Evolutionary conservation across 35 echinoderm and acorn worm species (phyloP).

Genomic region (Holothuria glaberrima): DNA sequence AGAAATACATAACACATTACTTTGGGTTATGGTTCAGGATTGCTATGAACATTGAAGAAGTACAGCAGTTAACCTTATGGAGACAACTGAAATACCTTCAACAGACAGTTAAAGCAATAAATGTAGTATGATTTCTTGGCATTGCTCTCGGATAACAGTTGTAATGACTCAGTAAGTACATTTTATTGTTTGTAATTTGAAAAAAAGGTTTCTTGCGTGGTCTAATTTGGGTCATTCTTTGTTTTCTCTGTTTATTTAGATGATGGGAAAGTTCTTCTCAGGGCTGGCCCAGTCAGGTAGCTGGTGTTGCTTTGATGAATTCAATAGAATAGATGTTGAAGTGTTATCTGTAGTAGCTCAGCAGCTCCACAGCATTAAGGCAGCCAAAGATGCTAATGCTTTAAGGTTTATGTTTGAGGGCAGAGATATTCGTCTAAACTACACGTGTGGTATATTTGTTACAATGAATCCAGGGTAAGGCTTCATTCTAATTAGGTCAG

Average conservation of each 20-base stretch:
- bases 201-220: no score
- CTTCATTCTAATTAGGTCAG: not conserved
- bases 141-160: no score
- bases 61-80: not conserved
- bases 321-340: constrained; percentile 95
- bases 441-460: constrained; percentile 95
- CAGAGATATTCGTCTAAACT: constrained; percentile 89
- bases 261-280: constrained; percentile 99
- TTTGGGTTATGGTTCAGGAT: not conserved
- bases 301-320: constrained; percentile 99
- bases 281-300: constrained; percentile 95
- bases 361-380: constrained; percentile 98
- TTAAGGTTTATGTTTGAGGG: constrained; percentile 99
- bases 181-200: no score
- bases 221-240: no score
- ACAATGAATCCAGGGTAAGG: constrained; percentile 99
- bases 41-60: not conserved
- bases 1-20: no score
- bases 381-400: constrained; percentile 88
- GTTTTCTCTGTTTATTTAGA: constrained; percentile 63
- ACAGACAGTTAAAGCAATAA: no score
- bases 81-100: no score
- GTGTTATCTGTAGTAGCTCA: constrained; percentile 97
- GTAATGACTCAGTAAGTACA: no score
- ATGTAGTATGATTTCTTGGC: no score